These are phyloP conservation scores for Apodemia hepburni DNA, from an alignment of 2,888 invertebrate genomes.

Conservation along the genomic window DNA sequence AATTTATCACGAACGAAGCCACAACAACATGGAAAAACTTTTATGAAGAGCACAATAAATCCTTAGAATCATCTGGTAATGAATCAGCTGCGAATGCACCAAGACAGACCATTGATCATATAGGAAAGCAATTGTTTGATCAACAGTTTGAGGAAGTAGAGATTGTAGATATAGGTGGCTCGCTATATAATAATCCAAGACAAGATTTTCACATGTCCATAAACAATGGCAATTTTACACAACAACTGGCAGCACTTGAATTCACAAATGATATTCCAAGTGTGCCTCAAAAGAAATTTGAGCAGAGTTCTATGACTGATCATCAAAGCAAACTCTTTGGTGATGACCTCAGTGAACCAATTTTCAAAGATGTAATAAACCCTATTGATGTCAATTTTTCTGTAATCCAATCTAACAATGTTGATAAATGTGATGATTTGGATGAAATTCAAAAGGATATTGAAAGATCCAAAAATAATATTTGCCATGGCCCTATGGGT, in stretches of 20 bases:
- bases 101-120: constrained; percentile 45
- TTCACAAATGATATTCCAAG: constrained; percentile 41
- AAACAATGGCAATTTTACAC: constrained; percentile 46
- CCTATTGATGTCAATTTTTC: constrained; percentile 61
- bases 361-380: constrained; percentile 47
- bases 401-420: constrained; percentile 39
- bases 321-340: constrained; percentile 53
- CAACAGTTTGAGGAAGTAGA: constrained; percentile 63
- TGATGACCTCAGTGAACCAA: constrained; percentile 47
- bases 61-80: constrained; percentile 59
- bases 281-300: constrained; percentile 48
- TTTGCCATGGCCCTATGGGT: constrained; percentile 40
- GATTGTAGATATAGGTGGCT: constrained; percentile 45
- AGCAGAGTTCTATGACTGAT: constrained; percentile 55
- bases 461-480: constrained; percentile 37
- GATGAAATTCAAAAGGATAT: constrained; percentile 59
- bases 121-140: constrained; percentile 58
- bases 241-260: constrained; percentile 49
- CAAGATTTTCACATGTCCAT: constrained; percentile 43
- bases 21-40: constrained; percentile 72
- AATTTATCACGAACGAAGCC: constrained; percentile 64
- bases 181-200: constrained; percentile 35
- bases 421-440: constrained; percentile 48
- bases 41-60: constrained; percentile 68
- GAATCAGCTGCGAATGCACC: constrained; percentile 46